These are phyloP conservation scores for Drusus annulatus DNA, from an alignment of 1,140 invertebrate species.

Conservation along the genomic window DNA sequence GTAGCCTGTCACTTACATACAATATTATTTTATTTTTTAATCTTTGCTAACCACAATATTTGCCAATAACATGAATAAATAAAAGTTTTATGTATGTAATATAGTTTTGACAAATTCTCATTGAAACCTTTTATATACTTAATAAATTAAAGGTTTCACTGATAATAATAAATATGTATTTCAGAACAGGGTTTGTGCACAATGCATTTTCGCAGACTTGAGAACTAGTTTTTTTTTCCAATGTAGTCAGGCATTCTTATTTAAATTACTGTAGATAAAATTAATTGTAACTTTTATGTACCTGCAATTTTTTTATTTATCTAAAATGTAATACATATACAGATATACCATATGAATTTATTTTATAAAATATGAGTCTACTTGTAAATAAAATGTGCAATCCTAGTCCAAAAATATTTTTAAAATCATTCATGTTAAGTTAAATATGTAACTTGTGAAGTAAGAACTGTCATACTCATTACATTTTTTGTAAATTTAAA, in stretches of 20 bases:
- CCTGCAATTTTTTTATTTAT: constrained; percentile 40
- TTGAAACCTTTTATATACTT: too few relatives aligned
- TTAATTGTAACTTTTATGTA: constrained; percentile 39
- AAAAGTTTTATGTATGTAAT: too few relatives aligned
- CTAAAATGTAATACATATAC: constrained; percentile 18
- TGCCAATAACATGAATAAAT: too few relatives aligned
- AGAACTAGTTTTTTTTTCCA: not conserved
- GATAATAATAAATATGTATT: too few relatives aligned
- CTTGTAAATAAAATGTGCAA: constrained; percentile 42
- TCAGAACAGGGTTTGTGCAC: constrained; percentile 21
- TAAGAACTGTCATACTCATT: not conserved
- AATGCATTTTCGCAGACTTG: constrained; percentile 9
- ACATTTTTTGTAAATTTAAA: not conserved
- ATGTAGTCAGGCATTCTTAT: not conserved
- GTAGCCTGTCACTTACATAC: too few relatives aligned
- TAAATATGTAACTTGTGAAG: not conserved
- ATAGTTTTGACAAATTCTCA: too few relatives aligned
- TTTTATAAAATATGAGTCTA: constrained; percentile 9
- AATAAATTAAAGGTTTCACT: too few relatives aligned
- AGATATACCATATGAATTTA: constrained; percentile 25
- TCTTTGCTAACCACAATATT: too few relatives aligned
- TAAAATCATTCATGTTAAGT: not conserved
- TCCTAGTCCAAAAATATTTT: constrained; percentile 40
- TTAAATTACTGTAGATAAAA: constrained; percentile 27
- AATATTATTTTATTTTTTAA: too few relatives aligned